These are phyloP conservation scores for Drosophila novamexicana DNA, from an alignment of 1,140 invertebrate species.

Conservation along the genomic window DNA sequence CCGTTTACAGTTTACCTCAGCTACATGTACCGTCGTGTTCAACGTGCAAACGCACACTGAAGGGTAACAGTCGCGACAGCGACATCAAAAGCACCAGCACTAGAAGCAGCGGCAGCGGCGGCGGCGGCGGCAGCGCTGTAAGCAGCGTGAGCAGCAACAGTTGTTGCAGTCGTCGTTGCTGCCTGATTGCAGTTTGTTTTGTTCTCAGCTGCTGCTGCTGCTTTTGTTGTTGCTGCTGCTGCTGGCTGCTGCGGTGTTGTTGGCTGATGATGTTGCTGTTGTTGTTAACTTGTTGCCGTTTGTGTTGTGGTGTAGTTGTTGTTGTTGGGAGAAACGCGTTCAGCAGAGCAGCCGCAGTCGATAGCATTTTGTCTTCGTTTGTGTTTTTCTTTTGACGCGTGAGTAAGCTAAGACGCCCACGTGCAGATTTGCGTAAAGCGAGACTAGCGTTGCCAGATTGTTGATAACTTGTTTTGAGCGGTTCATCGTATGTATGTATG, in stretches of 20 bases:
- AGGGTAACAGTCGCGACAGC: conserved; percentile 55
- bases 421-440: conserved; percentile 77
- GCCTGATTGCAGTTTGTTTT: conserved; percentile 76
- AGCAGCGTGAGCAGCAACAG: conserved; percentile 28
- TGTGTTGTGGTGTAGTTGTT: conserved; percentile 31
- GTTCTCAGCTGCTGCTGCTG: conserved; percentile 70
- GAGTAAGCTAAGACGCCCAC: conserved; percentile 79
- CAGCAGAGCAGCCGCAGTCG: conserved; percentile 29
- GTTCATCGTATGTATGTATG: neutral
- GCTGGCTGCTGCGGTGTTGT: conserved; percentile 36
- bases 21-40: conserved; percentile 63
- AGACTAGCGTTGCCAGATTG: conserved; percentile 56
- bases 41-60: conserved; percentile 78
- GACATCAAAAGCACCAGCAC: conserved; percentile 48
- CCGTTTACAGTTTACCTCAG: conserved; percentile 36
- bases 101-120: conserved; percentile 24
- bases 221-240: conserved; percentile 50
- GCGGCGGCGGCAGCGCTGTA: conserved; percentile 14
- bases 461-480: conserved; percentile 14
- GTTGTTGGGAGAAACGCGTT: conserved; percentile 66
- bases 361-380: conserved; percentile 79
- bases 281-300: conserved; percentile 64
- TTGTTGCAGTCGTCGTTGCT: conserved; percentile 55
- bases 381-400: conserved; percentile 80
- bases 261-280: conserved; percentile 43